Conservation (phyloP, 2,797 vertebrate species). For the Ctenochaetus hawaiiensis region DNA sequence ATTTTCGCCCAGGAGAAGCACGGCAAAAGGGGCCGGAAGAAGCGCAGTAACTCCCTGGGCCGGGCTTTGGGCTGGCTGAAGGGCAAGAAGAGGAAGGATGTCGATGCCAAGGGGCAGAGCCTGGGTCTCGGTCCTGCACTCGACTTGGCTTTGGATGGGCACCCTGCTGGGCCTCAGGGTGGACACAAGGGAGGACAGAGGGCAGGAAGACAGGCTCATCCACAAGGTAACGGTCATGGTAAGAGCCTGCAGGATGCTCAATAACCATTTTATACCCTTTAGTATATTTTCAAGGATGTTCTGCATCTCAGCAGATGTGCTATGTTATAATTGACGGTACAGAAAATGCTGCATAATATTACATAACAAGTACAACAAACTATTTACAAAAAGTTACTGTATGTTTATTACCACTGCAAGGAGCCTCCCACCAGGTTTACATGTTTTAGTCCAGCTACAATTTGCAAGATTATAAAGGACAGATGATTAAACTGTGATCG, state of each 20-base stretch:
- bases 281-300: not conserved
- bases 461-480: not conserved
- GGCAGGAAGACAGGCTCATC: constrained; percentile 63
- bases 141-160: constrained; percentile 74
- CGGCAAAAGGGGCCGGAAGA: constrained; percentile 77
- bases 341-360: not conserved
- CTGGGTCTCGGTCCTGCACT: constrained; percentile 72
- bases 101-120: constrained; percentile 39
- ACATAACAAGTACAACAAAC: not conserved
- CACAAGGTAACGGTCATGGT: constrained; percentile 73
- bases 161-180: constrained; percentile 54
- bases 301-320: not conserved
- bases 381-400: not conserved
- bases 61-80: constrained; percentile 93
- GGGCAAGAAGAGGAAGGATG: constrained; percentile 85
- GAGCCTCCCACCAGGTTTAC: no score
- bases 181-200: constrained; percentile 73
- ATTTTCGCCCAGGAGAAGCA: constrained; percentile 84
- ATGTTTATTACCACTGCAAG: not conserved
- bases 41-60: constrained; percentile 85
- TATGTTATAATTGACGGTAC: not conserved
- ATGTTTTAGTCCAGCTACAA: no score
- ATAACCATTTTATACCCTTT: not conserved
- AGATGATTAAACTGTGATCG: not conserved
- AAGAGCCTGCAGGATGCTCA: constrained; percentile 41